Evolutionary conservation across 2,888 invertebrate species (phyloP).

Genomic region (Cetonia aurata): DNA sequence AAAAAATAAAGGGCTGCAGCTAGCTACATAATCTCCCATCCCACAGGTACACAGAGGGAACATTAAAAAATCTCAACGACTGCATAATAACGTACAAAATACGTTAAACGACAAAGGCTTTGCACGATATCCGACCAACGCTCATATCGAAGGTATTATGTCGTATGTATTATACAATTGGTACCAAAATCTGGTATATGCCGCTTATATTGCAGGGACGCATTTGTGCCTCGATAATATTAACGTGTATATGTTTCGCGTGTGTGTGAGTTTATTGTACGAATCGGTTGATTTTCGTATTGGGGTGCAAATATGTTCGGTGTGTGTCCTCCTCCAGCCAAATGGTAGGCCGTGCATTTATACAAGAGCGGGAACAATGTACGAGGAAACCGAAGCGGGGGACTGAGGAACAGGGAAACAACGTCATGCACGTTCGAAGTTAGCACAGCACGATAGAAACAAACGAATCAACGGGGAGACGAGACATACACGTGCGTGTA

Average conservation of each 20-base stretch:
- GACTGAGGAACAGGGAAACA: conserved; percentile 50
- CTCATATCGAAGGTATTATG: conserved; percentile 10
- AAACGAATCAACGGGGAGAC: conserved; percentile 50
- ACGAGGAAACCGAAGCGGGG: conserved; percentile 17
- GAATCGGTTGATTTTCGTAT: conserved; percentile 47
- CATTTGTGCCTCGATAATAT: no score
- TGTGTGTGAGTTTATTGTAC: conserved; percentile 21
- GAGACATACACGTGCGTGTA: conserved; percentile 45
- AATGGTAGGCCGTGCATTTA: conserved; percentile 12
- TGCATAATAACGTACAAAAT: conserved; percentile 45
- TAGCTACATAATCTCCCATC: conserved; percentile 10
- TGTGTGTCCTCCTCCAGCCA: conserved; percentile 21
- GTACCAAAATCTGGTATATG: conserved; percentile 35
- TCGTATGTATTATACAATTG: conserved; percentile 14
- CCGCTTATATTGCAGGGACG: no score
- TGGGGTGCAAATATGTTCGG: conserved; percentile 41
- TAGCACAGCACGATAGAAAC: conserved; percentile 56
- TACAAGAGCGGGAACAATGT: conserved; percentile 21
- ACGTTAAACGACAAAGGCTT: conserved; percentile 45
- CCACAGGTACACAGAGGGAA: conserved; percentile 21
- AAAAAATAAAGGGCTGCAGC: background rate
- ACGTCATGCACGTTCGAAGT: conserved; percentile 51
- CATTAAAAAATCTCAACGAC: conserved; percentile 23
- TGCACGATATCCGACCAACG: background rate
- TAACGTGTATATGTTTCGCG: background rate